phyloP scores from a whole-genome alignment of 2,797 vertebrate genomes.

The Valencia hispanica region DNA sequence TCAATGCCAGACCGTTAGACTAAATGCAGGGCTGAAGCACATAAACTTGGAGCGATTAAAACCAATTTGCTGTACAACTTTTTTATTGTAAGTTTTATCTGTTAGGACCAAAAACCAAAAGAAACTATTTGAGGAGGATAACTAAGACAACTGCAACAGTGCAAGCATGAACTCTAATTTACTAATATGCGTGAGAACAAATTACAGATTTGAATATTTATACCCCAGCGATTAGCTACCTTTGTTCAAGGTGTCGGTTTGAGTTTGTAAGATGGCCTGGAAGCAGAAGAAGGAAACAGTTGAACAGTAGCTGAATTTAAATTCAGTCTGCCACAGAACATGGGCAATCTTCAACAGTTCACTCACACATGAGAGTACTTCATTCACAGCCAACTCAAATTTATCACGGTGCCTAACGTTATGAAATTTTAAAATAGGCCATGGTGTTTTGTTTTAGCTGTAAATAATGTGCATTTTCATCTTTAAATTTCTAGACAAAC shows the following conservation, averaged over 20 bases:
- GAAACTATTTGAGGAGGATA: conserved; percentile 5
- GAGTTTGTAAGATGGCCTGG: conserved; percentile 48
- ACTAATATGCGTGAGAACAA: conserved; percentile 35
- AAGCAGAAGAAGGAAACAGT: conserved; percentile 45
- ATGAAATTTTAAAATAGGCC: conserved; percentile 22
- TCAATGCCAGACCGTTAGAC: not conserved
- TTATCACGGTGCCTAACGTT: conserved; percentile 36
- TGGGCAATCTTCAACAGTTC: conserved; percentile 41
- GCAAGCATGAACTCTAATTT: conserved; percentile 19
- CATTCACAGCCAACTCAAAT: conserved; percentile 47
- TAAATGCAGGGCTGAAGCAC: not conserved
- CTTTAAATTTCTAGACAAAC: not conserved
- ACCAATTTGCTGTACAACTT: not conserved
- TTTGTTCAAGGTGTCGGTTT: conserved; percentile 44
- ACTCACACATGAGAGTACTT: conserved; percentile 51
- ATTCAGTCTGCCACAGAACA: conserved; percentile 56
- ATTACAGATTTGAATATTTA: conserved; percentile 33
- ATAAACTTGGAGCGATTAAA: conserved; percentile 14
- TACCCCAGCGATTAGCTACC: conserved; percentile 41
- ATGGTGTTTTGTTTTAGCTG: conserved; percentile 1
- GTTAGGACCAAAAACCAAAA: not conserved
- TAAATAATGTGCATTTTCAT: not conserved
- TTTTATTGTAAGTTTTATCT: not conserved
- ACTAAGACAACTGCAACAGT: conserved; percentile 2
- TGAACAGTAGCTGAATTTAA: conserved; percentile 56